Evolutionary conservation across 1,140 invertebrate species (phyloP).

Genomic region (Brachionus rotundiformis): DNA sequence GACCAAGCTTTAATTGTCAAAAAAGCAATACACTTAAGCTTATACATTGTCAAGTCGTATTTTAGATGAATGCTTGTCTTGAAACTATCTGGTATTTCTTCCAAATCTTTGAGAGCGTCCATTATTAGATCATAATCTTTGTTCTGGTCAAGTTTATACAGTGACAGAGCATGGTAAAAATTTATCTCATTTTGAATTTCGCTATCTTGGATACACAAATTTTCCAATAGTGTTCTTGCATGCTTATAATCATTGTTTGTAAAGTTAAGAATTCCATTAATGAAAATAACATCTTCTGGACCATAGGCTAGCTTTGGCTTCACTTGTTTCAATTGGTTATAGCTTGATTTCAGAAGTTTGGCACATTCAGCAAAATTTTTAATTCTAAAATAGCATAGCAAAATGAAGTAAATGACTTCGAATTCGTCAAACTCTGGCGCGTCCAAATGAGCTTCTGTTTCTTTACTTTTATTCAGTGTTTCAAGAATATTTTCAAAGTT

Average conservation of each 20-base stretch:
- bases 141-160: background rate
- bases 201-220: background rate
- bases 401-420: slow-evolving; percentile 28
- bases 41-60: background rate
- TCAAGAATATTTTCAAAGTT: slow-evolving; percentile 21
- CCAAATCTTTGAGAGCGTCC: background rate
- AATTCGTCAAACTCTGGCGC: background rate
- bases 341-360: background rate
- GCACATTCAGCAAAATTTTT: slow-evolving; percentile 27
- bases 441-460: background rate
- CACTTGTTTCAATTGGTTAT: slow-evolving; percentile 1
- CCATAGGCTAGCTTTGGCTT: background rate
- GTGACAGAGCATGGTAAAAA: background rate
- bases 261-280: slow-evolving; percentile 17
- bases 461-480: background rate
- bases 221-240: background rate
- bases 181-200: slow-evolving; percentile 43
- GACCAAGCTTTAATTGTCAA: slow-evolving; percentile 9
- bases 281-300: slow-evolving; percentile 6
- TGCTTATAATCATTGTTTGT: background rate
- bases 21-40: background rate
- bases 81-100: background rate
- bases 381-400: background rate
- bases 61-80: background rate
- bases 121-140: background rate